phyloP scores from a whole-genome alignment of 2,113 vertebrate genomes.

The Pitta sordida region DNA sequence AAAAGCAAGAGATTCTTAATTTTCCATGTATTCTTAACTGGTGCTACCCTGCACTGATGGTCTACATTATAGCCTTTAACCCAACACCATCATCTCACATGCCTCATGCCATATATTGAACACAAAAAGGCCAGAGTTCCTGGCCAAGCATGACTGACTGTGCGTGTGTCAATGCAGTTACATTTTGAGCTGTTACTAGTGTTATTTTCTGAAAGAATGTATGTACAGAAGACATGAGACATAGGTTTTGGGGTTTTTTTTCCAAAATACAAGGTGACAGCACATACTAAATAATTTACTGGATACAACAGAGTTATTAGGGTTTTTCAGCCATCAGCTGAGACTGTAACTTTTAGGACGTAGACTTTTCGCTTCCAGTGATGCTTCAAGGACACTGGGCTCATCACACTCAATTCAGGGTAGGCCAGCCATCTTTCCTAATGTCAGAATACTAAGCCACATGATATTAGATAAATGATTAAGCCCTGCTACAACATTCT shows the following conservation, averaged over 20 bases:
- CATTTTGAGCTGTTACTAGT: neutral
- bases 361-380: neutral
- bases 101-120: rapidly evolving
- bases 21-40: neutral
- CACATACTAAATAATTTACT: neutral
- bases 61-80: neutral
- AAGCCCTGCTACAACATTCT: neutral
- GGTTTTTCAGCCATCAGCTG: neutral
- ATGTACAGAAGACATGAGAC: neutral
- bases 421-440: neutral
- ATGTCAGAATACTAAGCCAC: neutral
- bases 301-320: neutral
- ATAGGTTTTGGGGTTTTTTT: neutral
- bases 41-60: neutral
- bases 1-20: neutral
- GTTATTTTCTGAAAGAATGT: neutral
- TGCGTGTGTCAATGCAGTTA: neutral
- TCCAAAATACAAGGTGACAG: neutral
- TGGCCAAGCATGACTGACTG: neutral
- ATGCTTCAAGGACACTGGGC: neutral
- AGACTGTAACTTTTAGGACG: neutral
- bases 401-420: neutral
- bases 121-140: rapidly evolving
- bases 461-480: neutral
- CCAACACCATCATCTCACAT: neutral